Evolutionary conservation across 2,797 vertebrate genomes (phyloP).

Genomic region (Danio albolineatus): DNA sequence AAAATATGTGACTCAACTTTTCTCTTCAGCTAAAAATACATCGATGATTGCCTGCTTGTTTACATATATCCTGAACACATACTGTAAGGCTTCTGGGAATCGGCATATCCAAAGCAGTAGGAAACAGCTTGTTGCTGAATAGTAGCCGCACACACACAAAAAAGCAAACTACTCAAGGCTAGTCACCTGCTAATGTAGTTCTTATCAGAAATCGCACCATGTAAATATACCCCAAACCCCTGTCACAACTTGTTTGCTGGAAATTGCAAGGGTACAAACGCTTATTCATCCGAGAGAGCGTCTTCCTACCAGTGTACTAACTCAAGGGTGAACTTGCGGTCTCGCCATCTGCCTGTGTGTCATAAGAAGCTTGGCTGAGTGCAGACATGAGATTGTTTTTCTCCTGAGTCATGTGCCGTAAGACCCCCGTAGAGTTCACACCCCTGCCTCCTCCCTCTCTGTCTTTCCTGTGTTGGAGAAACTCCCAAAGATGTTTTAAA

Average conservation of each 20-base stretch:
- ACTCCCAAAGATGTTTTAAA: neutral
- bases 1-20: neutral
- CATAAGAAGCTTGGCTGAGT: constrained; percentile 68
- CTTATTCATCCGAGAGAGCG: constrained; percentile 67
- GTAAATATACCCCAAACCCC: constrained; percentile 54
- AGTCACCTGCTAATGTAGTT: constrained; percentile 38
- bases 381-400: constrained; percentile 61
- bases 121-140: constrained; percentile 42
- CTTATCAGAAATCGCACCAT: constrained; percentile 70
- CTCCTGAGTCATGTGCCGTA: constrained; percentile 66
- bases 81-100: constrained; percentile 3
- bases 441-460: constrained; percentile 1
- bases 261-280: constrained; percentile 44
- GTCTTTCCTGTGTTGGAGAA: constrained; percentile 28
- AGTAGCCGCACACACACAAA: neutral
- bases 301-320: constrained; percentile 59
- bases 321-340: constrained; percentile 23
- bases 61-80: neutral
- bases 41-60: neutral
- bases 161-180: constrained; percentile 13
- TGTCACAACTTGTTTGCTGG: constrained; percentile 55
- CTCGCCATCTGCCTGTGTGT: constrained; percentile 63
- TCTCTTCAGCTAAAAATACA: neutral
- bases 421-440: constrained; percentile 30
- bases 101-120: constrained; percentile 11